A percentile compares a stretch with the other conserved stretches of the same genome.
Evolutionary conservation across 1,140 invertebrate genomes (phyloP).

Genomic region (Scaptomyza hsui): DNA sequence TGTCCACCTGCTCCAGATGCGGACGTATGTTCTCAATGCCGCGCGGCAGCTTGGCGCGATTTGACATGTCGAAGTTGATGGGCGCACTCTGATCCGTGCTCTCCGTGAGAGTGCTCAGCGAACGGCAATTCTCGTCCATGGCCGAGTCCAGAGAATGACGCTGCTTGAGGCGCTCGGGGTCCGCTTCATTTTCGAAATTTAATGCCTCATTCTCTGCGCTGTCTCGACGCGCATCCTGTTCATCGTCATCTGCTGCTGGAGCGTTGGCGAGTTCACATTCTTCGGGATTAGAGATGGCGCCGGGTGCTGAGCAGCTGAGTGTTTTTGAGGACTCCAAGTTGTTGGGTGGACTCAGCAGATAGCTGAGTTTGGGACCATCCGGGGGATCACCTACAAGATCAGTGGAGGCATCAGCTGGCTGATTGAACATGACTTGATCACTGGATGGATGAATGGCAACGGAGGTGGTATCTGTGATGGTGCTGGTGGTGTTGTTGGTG

Average conservation of each 20-base stretch:
- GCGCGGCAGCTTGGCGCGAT: slow-evolving; percentile 96
- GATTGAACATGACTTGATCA: slow-evolving; percentile 62
- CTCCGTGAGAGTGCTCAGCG: slow-evolving; percentile 92
- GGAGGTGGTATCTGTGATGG: slow-evolving; percentile 47
- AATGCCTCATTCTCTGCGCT: slow-evolving; percentile 10
- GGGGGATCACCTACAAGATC: slow-evolving; percentile 67
- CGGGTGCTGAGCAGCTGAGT: slow-evolving; percentile 92
- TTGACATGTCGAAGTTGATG: slow-evolving; percentile 95
- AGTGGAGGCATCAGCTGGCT: slow-evolving; percentile 28
- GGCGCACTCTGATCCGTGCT: slow-evolving; percentile 95
- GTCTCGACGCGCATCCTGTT: slow-evolving; percentile 5
- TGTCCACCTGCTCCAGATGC: slow-evolving; percentile 97
- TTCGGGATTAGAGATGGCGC: slow-evolving; percentile 92
- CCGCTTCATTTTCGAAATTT: slow-evolving; percentile 29
- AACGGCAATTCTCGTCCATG: slow-evolving; percentile 89
- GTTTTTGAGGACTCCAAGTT: slow-evolving; percentile 89
- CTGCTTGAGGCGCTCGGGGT: slow-evolving; percentile 48
- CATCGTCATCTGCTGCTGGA: slow-evolving; percentile 4
- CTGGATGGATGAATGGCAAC: slow-evolving; percentile 60
- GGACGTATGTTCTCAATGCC: slow-evolving; percentile 98
- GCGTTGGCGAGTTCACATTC: slow-evolving; percentile 50
- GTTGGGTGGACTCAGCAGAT: slow-evolving; percentile 70
- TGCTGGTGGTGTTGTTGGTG: slow-evolving; percentile 42
- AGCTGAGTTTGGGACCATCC: slow-evolving; percentile 57
- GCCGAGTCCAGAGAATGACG: slow-evolving; percentile 84